Percentiles rank a stretch among this genome's conserved stretches.
phyloP scores from a whole-genome alignment of 2,797 vertebrate species.

The Enteromius afrohamiltoni region DNA sequence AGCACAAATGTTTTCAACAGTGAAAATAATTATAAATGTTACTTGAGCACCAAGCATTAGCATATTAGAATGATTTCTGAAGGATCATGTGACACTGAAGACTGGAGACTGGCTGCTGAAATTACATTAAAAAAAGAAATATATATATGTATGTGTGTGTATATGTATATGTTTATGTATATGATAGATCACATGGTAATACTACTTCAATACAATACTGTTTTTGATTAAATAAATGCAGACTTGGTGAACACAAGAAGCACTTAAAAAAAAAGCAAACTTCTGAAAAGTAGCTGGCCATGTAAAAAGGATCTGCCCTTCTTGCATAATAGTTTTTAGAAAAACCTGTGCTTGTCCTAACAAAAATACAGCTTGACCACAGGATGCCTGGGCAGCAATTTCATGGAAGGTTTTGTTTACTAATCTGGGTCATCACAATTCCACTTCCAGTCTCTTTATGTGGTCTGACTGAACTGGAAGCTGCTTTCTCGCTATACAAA shows the following conservation, averaged over 20 bases:
- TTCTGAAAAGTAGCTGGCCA: background rate
- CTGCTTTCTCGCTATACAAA: conserved; percentile 71
- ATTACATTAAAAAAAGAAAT: too few species aligned
- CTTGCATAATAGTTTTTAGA: conserved; percentile 52
- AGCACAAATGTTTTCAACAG: background rate
- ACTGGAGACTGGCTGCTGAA: background rate
- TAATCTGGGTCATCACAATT: conserved; percentile 72
- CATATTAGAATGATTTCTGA: background rate
- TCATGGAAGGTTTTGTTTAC: conserved; percentile 72
- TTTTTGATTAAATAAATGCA: conserved; percentile 4
- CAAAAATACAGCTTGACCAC: conserved; percentile 65
- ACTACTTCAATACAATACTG: background rate
- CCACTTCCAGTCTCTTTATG: conserved; percentile 73
- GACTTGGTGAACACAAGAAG: background rate
- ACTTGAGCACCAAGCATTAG: background rate
- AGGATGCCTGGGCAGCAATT: conserved; percentile 67
- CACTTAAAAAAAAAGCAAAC: background rate
- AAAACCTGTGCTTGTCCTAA: conserved; percentile 50
- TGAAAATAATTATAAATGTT: background rate
- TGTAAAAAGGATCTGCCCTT: conserved; percentile 37
- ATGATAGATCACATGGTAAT: background rate
- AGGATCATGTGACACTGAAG: background rate
- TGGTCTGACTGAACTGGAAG: conserved; percentile 69
- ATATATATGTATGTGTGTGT: too few species aligned
- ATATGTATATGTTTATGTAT: too few species aligned